Conservation (phyloP, 1,140 invertebrate genomes). For the Drosophila mojavensis region DNA sequence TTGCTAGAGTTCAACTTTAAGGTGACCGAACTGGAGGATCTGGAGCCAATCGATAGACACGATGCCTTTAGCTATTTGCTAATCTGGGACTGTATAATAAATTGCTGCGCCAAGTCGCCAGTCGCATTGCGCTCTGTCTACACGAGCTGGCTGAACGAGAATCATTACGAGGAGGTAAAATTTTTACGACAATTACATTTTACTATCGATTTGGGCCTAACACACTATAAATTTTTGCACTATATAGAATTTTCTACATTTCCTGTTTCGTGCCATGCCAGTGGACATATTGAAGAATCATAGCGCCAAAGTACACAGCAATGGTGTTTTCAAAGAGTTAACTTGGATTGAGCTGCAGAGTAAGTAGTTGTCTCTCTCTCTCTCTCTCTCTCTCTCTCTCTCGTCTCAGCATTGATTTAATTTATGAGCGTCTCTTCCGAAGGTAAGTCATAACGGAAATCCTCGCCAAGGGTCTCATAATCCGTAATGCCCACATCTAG, state of each 20-base stretch:
- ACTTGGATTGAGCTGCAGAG: constrained; percentile 72
- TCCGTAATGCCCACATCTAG: constrained; percentile 18
- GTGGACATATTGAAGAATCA: constrained; percentile 81
- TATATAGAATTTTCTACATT: constrained; percentile 77
- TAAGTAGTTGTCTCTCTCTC: constrained; percentile 53
- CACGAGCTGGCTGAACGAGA: constrained; percentile 88
- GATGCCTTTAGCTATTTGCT: constrained; percentile 86
- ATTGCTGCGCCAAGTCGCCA: constrained; percentile 88
- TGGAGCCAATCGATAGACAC: constrained; percentile 65
- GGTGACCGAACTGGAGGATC: constrained; percentile 67
- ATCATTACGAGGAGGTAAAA: constrained; percentile 74
- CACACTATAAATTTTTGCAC: constrained; percentile 52
- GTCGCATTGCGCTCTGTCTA: constrained; percentile 89
- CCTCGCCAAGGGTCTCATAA: constrained; percentile 41
- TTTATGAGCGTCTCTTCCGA: constrained; percentile 48
- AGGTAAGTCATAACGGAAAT: background rate
- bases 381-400: background rate
- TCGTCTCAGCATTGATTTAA: background rate
- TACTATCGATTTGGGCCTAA: constrained; percentile 49
- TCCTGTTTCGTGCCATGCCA: constrained; percentile 81
- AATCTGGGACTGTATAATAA: constrained; percentile 90
- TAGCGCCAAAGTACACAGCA: constrained; percentile 69
- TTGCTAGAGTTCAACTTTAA: constrained; percentile 80
- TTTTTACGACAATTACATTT: background rate
- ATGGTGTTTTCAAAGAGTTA: constrained; percentile 69